phyloP scores from a whole-genome alignment of 2,113 vertebrate genomes.

The Psilopsiagon aurifrons region DNA sequence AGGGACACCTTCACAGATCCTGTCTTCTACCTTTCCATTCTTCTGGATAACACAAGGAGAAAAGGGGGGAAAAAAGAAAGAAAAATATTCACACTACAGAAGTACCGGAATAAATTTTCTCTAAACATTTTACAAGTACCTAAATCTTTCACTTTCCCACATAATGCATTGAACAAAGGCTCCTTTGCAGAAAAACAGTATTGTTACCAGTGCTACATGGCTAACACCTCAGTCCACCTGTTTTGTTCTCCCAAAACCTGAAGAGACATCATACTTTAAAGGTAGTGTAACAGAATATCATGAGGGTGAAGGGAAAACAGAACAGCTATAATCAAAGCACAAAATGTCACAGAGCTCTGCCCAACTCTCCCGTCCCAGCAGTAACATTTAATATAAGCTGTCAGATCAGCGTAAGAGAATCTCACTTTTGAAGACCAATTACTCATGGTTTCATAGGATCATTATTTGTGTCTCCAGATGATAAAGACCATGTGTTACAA shows the following conservation, averaged over 20 bases:
- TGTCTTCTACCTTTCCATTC: conserved; percentile 5
- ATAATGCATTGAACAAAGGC: not conserved
- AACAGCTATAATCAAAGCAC: not conserved
- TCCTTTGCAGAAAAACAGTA: not conserved
- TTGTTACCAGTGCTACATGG: not conserved
- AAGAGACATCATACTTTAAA: not conserved
- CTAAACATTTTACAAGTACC: not conserved
- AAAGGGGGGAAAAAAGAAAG: not conserved
- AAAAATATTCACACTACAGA: not conserved
- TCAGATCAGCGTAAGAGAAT: not conserved
- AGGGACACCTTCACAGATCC: not conserved
- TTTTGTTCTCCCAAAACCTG: not conserved
- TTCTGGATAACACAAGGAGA: not conserved
- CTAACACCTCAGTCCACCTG: not conserved
- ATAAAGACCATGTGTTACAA: not conserved
- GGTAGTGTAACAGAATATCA: not conserved
- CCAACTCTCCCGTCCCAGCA: not conserved
- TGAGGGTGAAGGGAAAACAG: not conserved
- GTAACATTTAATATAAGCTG: not conserved
- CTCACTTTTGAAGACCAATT: not conserved
- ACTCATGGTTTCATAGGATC: not conserved
- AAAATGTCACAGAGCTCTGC: not conserved
- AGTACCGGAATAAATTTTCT: not conserved
- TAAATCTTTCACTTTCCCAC: not conserved
- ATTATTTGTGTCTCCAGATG: not conserved